phyloP scores from a whole-genome alignment of 2,888 invertebrate genomes.

The Globia sparganii region DNA sequence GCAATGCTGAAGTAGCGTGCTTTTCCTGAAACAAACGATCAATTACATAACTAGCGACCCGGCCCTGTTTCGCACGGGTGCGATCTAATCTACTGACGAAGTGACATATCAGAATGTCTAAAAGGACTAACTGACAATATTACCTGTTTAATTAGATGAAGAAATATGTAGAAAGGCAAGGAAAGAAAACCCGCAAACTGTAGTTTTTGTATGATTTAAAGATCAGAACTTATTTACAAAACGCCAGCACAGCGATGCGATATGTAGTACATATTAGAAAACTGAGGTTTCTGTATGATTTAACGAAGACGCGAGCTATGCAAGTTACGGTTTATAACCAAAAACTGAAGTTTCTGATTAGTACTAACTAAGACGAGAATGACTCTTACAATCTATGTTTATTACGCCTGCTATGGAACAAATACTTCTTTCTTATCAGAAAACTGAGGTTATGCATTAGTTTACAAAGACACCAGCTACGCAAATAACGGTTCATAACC shows the following conservation, averaged over 20 bases:
- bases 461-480: not conserved
- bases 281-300: not conserved
- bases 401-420: not conserved
- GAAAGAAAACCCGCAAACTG: not conserved
- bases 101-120: not conserved
- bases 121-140: not conserved
- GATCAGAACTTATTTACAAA: not conserved
- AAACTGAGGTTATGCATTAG: not conserved
- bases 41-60: not conserved
- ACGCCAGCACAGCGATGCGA: not conserved
- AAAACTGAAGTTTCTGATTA: not conserved
- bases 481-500: not conserved
- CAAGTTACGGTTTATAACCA: not conserved
- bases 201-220: not conserved
- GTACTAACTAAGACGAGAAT: not conserved
- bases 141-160: not conserved
- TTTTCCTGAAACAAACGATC: slow-evolving; percentile 88
- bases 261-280: not conserved
- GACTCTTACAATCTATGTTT: not conserved
- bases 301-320: not conserved
- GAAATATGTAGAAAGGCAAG: not conserved
- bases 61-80: too few species aligned
- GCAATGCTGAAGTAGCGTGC: slow-evolving; percentile 95
- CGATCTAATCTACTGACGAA: not conserved
- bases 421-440: not conserved